These are phyloP conservation scores for Lithophane leautieri DNA, from an alignment of 2,888 invertebrate species.

Conservation along the genomic window DNA sequence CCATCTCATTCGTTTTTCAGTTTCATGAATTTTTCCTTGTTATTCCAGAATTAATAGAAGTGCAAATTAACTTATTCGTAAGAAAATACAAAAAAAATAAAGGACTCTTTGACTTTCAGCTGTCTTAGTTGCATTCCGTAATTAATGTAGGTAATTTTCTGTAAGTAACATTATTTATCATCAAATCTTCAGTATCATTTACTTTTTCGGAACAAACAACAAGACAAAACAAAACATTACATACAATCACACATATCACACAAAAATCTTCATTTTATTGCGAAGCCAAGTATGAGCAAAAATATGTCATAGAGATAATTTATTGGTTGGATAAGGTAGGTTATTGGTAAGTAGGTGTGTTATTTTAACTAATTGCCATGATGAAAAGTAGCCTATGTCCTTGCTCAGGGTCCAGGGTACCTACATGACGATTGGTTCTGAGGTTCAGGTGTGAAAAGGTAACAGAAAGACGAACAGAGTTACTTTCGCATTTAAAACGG, in stretches of 20 bases:
- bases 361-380: too few relatives aligned
- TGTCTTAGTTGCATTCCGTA: neutral
- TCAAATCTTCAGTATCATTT: constrained; percentile 2
- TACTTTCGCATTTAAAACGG: too few relatives aligned
- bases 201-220: constrained; percentile 7
- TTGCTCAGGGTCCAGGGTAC: too few relatives aligned
- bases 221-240: neutral
- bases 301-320: too few relatives aligned
- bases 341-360: too few relatives aligned
- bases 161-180: neutral
- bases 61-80: neutral
- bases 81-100: neutral
- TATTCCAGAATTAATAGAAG: neutral
- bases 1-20: neutral
- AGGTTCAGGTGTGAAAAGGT: too few relatives aligned
- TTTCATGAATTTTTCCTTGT: neutral
- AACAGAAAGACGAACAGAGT: too few relatives aligned
- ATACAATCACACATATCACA: neutral
- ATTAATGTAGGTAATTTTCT: neutral
- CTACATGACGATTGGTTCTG: too few relatives aligned
- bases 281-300: too few relatives aligned
- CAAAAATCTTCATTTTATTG: too few relatives aligned
- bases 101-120: neutral
- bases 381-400: too few relatives aligned
- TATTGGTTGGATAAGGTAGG: too few relatives aligned